Conservation (phyloP, 2,797 vertebrate genomes). For the Fistularia commersonii region DNA sequence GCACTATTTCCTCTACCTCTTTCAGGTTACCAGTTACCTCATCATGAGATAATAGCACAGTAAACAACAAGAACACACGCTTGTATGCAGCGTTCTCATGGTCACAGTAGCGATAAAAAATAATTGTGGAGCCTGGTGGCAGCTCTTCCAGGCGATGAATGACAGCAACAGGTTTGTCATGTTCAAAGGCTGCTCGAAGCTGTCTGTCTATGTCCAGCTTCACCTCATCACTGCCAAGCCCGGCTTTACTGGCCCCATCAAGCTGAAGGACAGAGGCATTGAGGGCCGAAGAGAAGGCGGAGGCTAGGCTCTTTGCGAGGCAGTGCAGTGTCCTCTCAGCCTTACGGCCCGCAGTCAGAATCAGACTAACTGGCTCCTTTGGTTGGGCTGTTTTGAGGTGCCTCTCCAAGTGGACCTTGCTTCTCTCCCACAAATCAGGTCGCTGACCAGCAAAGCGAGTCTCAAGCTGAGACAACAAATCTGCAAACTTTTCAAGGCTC, state of each 20-base stretch:
- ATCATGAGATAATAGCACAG: slow-evolving; percentile 81
- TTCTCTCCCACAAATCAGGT: slow-evolving; percentile 78
- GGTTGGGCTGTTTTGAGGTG: slow-evolving; percentile 78
- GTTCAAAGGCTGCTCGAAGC: slow-evolving; percentile 77
- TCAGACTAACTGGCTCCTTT: slow-evolving; percentile 83
- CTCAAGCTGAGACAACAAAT: slow-evolving; percentile 68
- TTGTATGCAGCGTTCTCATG: slow-evolving; percentile 88
- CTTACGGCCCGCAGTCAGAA: slow-evolving; percentile 76
- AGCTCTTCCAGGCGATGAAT: slow-evolving; percentile 86
- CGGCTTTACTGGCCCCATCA: slow-evolving; percentile 63
- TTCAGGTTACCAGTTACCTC: slow-evolving; percentile 52
- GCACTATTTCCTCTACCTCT: slow-evolving; percentile 83
- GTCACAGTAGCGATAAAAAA: slow-evolving; percentile 97
- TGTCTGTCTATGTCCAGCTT: slow-evolving; percentile 82
- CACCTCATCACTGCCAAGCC: slow-evolving; percentile 74
- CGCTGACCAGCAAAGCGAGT: slow-evolving; percentile 79
- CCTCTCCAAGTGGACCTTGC: slow-evolving; percentile 77
- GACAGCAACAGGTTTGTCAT: slow-evolving; percentile 74
- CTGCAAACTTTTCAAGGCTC: slow-evolving; percentile 63
- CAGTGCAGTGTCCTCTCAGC: slow-evolving; percentile 81
- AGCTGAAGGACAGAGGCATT: slow-evolving; percentile 72
- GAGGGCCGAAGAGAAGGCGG: slow-evolving; percentile 72
- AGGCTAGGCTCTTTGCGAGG: slow-evolving; percentile 75
- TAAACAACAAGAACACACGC: slow-evolving; percentile 82
- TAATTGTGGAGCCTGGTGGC: slow-evolving; percentile 85